A percentile compares a stretch with the other conserved stretches of the same genome.
phyloP scores from a whole-genome alignment of 2,113 vertebrate genomes.

The Rhizomys pruinosus region DNA sequence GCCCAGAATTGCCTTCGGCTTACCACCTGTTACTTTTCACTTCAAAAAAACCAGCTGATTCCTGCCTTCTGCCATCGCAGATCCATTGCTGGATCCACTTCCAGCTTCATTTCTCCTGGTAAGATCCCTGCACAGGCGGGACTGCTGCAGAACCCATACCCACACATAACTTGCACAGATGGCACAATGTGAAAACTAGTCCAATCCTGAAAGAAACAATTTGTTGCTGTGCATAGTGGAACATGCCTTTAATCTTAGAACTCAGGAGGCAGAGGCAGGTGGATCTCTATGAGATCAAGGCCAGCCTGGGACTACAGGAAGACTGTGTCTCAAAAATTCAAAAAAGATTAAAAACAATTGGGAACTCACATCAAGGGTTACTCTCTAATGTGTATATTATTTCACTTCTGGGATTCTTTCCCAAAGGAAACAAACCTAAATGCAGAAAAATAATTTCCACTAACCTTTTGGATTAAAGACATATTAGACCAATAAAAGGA shows the following conservation, averaged over 20 bases:
- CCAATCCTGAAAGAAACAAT: background rate
- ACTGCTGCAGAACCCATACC: background rate
- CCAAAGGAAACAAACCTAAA: constrained; percentile 11
- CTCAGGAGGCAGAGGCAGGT: no score
- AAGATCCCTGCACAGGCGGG: background rate
- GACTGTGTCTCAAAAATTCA: no score
- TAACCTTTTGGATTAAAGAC: background rate
- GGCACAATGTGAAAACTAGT: background rate
- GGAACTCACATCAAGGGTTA: background rate
- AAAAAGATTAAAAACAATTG: background rate
- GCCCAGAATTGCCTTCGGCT: background rate
- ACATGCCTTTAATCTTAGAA: no score
- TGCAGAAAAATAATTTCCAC: background rate
- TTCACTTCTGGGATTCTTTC: constrained; percentile 61
- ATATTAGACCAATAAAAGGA: background rate
- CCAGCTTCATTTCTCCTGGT: background rate
- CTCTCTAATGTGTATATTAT: constrained; percentile 43
- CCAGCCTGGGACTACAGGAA: no score
- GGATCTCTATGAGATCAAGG: no score
- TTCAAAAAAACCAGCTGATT: background rate
- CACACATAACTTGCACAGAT: background rate
- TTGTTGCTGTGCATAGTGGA: background rate
- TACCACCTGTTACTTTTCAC: no score
- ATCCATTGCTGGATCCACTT: background rate
- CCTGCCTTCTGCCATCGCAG: background rate